Percentiles rank a stretch among this genome's conserved stretches.
These are phyloP conservation scores for Dendronephthya gigantea DNA, from an alignment of 64 coral and sea anemone genomes.

Conservation along the genomic window DNA sequence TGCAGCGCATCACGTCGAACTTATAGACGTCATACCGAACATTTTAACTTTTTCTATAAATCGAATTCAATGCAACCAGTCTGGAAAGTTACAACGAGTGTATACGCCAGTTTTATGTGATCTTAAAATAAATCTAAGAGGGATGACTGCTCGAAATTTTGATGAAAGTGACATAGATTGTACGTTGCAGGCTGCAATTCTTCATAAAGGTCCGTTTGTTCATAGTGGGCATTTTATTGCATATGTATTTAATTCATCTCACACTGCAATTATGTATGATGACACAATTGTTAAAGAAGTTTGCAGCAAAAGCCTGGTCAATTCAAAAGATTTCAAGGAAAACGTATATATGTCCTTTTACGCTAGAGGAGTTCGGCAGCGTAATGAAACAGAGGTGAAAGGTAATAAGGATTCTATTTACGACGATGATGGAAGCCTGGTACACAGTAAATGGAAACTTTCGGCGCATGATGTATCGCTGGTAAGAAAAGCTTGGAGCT, in stretches of 20 bases:
- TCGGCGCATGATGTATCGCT: background rate
- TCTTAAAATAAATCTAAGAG: background rate
- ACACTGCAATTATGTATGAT: background rate
- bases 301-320: background rate
- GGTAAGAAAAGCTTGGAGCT: background rate
- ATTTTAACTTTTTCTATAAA: background rate
- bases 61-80: background rate
- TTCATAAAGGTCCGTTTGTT: background rate
- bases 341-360: constrained; percentile 1
- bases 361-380: background rate
- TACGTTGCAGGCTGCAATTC: background rate
- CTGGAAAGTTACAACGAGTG: background rate
- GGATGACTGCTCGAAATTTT: background rate
- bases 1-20: background rate
- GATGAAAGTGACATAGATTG: background rate
- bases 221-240: background rate
- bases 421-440: background rate
- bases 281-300: background rate
- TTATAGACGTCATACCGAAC: background rate
- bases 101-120: background rate
- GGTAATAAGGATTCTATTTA: too few relatives aligned
- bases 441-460: background rate
- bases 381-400: background rate
- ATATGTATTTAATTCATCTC: background rate
- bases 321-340: background rate